Evolutionary conservation across 2,113 vertebrate genomes (phyloP), one percentile per base, ranked within the genome.

Genomic region (Pedetes capensis): DNA sequence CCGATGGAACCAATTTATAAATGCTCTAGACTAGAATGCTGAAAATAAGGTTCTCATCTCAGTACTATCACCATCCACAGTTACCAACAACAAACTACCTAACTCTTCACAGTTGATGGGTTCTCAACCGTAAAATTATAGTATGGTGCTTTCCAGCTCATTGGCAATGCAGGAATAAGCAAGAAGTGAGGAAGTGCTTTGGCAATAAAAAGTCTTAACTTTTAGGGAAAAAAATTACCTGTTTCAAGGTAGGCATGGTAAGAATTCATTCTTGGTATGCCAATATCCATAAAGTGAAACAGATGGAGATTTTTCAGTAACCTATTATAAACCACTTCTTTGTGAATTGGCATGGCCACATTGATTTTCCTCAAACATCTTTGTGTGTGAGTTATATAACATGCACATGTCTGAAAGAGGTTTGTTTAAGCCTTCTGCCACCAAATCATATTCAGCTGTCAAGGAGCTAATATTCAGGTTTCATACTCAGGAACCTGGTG

Each of bases 391-490:
- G 6, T 75, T 74, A 87, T 13, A 32, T 9, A 80, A 68, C 39
- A 8, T 39, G 10, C 18, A 55, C 1, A 57, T 81, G 3, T 25
- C 34, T 22, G 11, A 95, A 87, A 78, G 42, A 5, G 72, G 12
- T 23, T 89, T 81, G 6, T 44, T 82, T 81, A 79, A 89, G 27
- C 1, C 53, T 93, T 76, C 49, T 89, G 17, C 3, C 49, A 79
- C 25, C 42, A 93, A 86, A 89, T 11, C 44, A 87, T 37, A 93
- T 25, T 83, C 8, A 44, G 34, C 22, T 25, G 32, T 55, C 34
- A 44, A 53, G 49, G 11, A 79, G 22, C 17, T 69, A 6, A 74
- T 20, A 42, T 0, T 10, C 55, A 42, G 8, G 8, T 69, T 32
- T 71, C 59, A 59, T n/a, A n/a, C n/a, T n/a, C n/a, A n/a, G n/a